phyloP scores from a whole-genome alignment of 2,797 vertebrate species.

The Poeciliopsis gracilis region DNA sequence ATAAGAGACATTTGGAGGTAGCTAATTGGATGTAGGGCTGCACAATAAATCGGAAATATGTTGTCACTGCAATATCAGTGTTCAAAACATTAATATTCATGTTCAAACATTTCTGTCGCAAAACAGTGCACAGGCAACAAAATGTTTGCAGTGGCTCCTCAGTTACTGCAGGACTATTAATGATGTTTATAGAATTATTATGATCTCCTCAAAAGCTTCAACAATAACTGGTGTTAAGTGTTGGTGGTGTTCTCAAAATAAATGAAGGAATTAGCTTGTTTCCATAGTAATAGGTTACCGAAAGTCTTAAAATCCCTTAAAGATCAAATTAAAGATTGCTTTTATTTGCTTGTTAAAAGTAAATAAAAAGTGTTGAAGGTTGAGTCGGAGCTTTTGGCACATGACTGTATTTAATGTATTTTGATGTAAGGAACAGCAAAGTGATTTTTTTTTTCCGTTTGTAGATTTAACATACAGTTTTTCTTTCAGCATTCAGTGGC shows the following conservation, averaged over 20 bases:
- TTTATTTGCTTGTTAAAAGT: neutral
- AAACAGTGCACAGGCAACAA: too few species aligned
- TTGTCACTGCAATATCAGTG: too few species aligned
- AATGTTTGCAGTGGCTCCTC: too few species aligned
- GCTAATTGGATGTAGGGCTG: neutral
- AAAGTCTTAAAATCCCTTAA: neutral
- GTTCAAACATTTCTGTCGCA: too few species aligned
- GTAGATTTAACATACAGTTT: neutral
- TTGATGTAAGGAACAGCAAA: neutral
- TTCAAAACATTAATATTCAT: too few species aligned
- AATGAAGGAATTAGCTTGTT: neutral
- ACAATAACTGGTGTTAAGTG: too few species aligned
- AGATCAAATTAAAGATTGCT: neutral
- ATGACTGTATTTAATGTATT: neutral
- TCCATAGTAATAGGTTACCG: neutral
- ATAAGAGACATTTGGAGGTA: neutral
- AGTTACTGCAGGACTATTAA: too few species aligned
- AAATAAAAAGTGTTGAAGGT: neutral
- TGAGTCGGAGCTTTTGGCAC: neutral
- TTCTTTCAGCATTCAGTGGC: slow-evolving; percentile 85
- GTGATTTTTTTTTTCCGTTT: neutral
- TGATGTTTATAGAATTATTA: too few species aligned
- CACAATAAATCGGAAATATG: too few species aligned
- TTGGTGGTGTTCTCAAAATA: neutral
- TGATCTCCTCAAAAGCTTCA: too few species aligned